phyloP scores from a whole-genome alignment of 2,113 vertebrate genomes.

The Edolisoma coerulescens region DNA sequence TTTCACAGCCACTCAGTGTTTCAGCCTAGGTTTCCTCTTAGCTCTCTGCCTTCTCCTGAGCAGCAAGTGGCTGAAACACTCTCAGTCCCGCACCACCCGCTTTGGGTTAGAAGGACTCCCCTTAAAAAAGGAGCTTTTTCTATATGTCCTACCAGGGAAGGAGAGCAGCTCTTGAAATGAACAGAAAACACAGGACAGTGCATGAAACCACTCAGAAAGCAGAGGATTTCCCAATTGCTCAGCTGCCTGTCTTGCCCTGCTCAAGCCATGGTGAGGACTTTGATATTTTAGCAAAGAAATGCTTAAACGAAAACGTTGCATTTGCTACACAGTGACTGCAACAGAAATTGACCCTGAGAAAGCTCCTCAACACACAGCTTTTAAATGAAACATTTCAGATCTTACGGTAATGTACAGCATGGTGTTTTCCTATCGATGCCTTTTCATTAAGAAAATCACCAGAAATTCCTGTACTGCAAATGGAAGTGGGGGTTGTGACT shows the following conservation, averaged over 20 bases:
- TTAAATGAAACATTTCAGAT: not conserved
- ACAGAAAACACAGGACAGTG: not conserved
- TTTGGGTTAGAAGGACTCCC: not conserved
- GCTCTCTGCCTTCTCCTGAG: not conserved
- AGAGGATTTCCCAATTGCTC: not conserved
- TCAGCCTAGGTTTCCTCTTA: not conserved
- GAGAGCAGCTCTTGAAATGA: not conserved
- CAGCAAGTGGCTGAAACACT: not conserved
- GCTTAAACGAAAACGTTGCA: not conserved
- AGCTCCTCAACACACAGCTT: not conserved
- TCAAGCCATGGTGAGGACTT: not conserved
- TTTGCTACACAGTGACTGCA: not conserved
- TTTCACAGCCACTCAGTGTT: not conserved
- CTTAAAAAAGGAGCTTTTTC: not conserved
- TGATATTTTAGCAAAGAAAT: not conserved
- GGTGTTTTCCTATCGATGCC: not conserved
- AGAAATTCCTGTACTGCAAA: not conserved
- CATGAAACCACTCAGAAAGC: not conserved
- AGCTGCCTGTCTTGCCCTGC: not conserved
- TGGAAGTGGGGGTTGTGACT: not conserved
- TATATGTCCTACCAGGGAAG: not conserved
- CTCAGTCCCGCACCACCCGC: not conserved
- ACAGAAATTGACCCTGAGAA: not conserved
- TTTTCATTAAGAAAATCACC: slow-evolving; percentile 25
- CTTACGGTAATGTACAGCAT: not conserved